phyloP scores from a whole-genome alignment of 2,888 invertebrate genomes.

The Plebejus argus region DNA sequence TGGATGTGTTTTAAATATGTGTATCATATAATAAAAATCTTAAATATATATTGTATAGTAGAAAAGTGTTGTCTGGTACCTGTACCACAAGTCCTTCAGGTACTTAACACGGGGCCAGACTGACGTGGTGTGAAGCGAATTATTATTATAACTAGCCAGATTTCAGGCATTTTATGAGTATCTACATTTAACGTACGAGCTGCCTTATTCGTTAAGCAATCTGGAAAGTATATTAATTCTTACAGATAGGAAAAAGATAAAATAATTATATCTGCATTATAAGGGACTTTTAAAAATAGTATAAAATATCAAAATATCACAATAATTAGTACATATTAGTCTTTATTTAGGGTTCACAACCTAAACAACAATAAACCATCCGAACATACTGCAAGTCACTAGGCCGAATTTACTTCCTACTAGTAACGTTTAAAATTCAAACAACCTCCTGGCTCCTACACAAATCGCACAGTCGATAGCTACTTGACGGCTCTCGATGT shows the following conservation, averaged over 20 bases:
- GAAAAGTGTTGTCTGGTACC: no score
- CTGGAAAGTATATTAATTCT: not conserved
- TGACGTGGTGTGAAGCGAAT: no score
- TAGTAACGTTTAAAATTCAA: conserved; percentile 14
- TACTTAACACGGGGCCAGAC: no score
- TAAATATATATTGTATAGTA: no score
- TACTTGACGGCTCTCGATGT: conserved; percentile 13
- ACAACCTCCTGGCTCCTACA: conserved; percentile 15
- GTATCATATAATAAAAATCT: no score
- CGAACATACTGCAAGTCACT: not conserved
- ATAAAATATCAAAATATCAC: no score
- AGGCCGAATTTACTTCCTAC: conserved; percentile 13
- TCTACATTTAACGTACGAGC: not conserved
- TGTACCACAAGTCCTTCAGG: no score
- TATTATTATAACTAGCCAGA: no score
- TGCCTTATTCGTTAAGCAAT: not conserved
- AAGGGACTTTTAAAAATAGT: no score
- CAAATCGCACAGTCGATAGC: conserved; percentile 6
- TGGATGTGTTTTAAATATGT: no score
- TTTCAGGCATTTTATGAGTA: not conserved
- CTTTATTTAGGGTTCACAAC: not conserved
- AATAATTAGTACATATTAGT: not conserved
- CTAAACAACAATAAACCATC: not conserved
- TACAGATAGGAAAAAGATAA: not conserved
- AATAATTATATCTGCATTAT: no score